Conservation (phyloP, 2,888 invertebrate genomes). For the Halictus quadricinctus region DNA sequence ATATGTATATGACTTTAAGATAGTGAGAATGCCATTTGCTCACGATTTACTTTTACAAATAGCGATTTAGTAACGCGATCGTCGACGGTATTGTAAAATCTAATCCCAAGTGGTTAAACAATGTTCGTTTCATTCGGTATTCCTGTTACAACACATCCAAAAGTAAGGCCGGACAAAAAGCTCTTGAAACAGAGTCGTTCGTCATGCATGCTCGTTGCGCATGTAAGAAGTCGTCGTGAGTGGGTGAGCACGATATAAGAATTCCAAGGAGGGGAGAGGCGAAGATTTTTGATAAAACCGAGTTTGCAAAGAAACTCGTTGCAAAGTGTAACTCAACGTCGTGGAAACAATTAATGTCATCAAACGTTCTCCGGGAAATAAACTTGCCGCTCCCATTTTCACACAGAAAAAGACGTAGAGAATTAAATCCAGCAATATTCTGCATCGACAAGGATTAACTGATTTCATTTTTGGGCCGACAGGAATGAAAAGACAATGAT, state of each 20-base stretch:
- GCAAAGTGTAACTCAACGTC: conserved; percentile 25
- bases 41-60: too few species aligned
- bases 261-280: not conserved
- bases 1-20: too few species aligned
- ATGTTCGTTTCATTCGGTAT: not conserved
- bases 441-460: not conserved
- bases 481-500: not conserved
- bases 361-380: conserved; percentile 33
- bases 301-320: conserved; percentile 18
- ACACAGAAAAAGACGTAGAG: not conserved
- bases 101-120: not conserved
- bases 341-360: conserved; percentile 40
- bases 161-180: conserved; percentile 22
- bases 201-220: conserved; percentile 49
- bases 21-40: not conserved
- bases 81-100: not conserved
- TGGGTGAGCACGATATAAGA: conserved; percentile 42
- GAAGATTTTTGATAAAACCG: conserved; percentile 51
- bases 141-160: not conserved
- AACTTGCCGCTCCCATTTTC: conserved; percentile 5
- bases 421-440: not conserved
- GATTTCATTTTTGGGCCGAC: not conserved
- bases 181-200: conserved; percentile 40
- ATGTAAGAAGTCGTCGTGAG: conserved; percentile 43
- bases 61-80: too few species aligned